Evolutionary conservation across 2,113 vertebrate species (phyloP), one percentile per base, ranked within the genome.

Genomic region (Gymnocephalus cernua): DNA sequence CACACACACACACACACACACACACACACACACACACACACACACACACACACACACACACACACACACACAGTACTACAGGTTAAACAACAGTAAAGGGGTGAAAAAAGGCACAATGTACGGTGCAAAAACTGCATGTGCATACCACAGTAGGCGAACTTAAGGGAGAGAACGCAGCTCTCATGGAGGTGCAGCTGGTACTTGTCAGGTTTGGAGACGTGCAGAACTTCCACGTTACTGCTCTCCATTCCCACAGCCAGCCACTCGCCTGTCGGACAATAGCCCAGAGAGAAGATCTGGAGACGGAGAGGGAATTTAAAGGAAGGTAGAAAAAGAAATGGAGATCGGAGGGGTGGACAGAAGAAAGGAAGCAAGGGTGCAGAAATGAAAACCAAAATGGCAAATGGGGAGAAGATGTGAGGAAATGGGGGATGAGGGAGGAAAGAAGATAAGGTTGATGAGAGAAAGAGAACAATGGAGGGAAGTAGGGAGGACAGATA

Each of bases 171-270:
- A 53, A 96, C 92, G 6, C 94, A 92, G 77, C 92, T 89, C 35
- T 95, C 93, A 8, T 95, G 94, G 9, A 94, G 93, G 50, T 95
- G 95, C 84, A 95, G 94, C 93, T 94, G 88, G 87, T 92, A 94
- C 16, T 94, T 95, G 91, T 94, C 93, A 0, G 92, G 92, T 48
- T 94, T 95, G 19, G 75, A 88, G 63, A 95, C 93, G 0, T 95
- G 94, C 53, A 96, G 93, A 15, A 97, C 94, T 84, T 96, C 96
- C 65, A 97, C 96, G 9, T 96, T 95, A 62, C 96, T 97, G 67
- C 93, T 96, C 87, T 96, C 96, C 94, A 96, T 95, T 19, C 96
- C 96, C 65, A 97, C 95, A 0, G 96, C 94, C 83, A 97, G 61
- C 94, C 95, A 96, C 90, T 97, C 95, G 0, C 96, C 95, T 0